These are phyloP conservation scores for Acronicta psi DNA, from an alignment of 2,888 invertebrate genomes.

Conservation along the genomic window DNA sequence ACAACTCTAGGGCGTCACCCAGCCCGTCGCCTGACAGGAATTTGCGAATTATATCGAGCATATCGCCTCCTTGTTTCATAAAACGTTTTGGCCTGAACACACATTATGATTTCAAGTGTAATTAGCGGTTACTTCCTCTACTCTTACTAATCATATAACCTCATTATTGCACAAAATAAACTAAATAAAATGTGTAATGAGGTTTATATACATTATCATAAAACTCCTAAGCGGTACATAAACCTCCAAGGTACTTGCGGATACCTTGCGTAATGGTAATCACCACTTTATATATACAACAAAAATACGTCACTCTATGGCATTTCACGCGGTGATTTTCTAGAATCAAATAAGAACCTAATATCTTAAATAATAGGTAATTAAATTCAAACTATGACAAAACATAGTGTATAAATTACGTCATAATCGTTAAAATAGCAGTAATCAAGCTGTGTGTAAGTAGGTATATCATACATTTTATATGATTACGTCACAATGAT, in stretches of 20 bases:
- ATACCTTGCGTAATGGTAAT: no score
- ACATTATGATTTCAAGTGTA: slow-evolving; percentile 58
- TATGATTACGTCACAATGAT: slow-evolving; percentile 23
- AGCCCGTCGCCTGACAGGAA: slow-evolving; percentile 81
- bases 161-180: no score
- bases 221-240: no score
- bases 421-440: slow-evolving; percentile 11
- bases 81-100: slow-evolving; percentile 77
- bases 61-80: slow-evolving; percentile 70
- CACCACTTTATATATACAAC: no score
- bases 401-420: slow-evolving; percentile 18
- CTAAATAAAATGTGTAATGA: no score
- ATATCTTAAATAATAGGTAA: no score
- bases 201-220: no score
- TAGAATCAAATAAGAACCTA: not conserved
- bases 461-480: slow-evolving; percentile 12
- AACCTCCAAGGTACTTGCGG: no score
- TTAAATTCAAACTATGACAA: slow-evolving; percentile 9
- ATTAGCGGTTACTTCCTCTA: slow-evolving; percentile 12
- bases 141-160: not conserved
- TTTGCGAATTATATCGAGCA: slow-evolving; percentile 79
- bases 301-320: not conserved
- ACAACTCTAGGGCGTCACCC: slow-evolving; percentile 75
- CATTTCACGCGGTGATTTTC: not conserved
- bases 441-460: slow-evolving; percentile 1